Conservation (phyloP, 1,140 invertebrate genomes). For the Drosophila prosaltans region DNA sequence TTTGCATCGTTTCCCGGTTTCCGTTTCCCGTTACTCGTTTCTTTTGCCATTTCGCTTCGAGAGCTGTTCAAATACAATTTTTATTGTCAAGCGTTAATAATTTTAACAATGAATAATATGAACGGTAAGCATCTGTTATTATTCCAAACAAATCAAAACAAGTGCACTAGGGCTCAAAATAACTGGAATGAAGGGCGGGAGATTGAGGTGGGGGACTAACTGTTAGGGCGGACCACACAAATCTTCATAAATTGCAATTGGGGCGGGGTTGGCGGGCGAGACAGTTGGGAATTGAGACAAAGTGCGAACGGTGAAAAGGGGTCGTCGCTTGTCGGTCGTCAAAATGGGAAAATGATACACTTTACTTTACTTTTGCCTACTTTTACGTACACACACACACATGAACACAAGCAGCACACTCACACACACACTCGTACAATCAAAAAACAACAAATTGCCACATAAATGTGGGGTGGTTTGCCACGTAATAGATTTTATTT, state of each 20-base stretch:
- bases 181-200: neutral
- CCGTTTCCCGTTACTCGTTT: neutral
- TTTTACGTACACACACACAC: neutral
- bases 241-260: constrained; percentile 82
- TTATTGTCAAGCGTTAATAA: constrained; percentile 83
- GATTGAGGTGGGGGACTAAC: neutral
- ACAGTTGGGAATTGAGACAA: constrained; percentile 80
- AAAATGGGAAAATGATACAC: constrained; percentile 83
- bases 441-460: constrained; percentile 82
- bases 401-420: constrained; percentile 16
- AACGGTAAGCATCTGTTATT: constrained; percentile 82
- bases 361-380: constrained; percentile 54
- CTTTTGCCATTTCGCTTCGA: constrained; percentile 38
- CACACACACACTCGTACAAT: constrained; percentile 69
- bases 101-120: constrained; percentile 83
- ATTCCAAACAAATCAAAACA: constrained; percentile 83
- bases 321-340: constrained; percentile 44
- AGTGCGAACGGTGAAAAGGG: constrained; percentile 68
- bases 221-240: constrained; percentile 59
- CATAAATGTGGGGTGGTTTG: constrained; percentile 83
- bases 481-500: constrained; percentile 83
- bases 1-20: neutral
- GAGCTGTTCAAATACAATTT: constrained; percentile 78
- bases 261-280: constrained; percentile 14
- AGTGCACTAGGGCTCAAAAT: constrained; percentile 66